Conservation (phyloP, 2,888 invertebrate species). For the Drosophila quinaria region DNA sequence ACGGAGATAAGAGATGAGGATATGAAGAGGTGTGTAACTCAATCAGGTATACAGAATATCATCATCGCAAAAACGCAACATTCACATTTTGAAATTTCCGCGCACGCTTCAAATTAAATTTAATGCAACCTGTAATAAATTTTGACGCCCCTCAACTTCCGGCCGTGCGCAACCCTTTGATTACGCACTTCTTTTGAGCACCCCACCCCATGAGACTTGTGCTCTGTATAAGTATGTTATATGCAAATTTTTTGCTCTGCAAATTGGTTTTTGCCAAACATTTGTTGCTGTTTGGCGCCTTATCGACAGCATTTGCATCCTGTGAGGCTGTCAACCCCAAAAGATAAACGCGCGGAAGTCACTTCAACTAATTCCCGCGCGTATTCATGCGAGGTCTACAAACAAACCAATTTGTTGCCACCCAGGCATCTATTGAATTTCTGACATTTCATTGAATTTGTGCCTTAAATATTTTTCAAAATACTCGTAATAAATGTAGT, state of each 20-base stretch:
- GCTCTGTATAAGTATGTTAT: constrained; percentile 35
- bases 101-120: constrained; percentile 78
- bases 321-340: constrained; percentile 48
- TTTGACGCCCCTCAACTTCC: constrained; percentile 70
- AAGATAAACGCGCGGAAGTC: constrained; percentile 34
- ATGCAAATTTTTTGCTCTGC: constrained; percentile 72
- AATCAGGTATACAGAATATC: constrained; percentile 27
- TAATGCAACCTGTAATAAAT: constrained; percentile 82
- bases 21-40: constrained; percentile 22
- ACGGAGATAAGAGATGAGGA: constrained; percentile 41
- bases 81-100: constrained; percentile 54
- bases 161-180: constrained; percentile 73
- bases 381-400: constrained; percentile 53
- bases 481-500: constrained; percentile 73
- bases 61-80: constrained; percentile 11
- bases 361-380: constrained; percentile 68
- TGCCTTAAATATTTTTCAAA: constrained; percentile 51
- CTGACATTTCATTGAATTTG: constrained; percentile 41
- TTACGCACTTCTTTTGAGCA: constrained; percentile 40
- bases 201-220: background rate
- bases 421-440: constrained; percentile 50
- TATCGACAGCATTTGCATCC: constrained; percentile 57
- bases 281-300: constrained; percentile 38
- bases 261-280: constrained; percentile 71
- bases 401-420: constrained; percentile 76